phyloP scores from a whole-genome alignment of 2,888 invertebrate genomes.

The Lasioglossum oenotherae region DNA sequence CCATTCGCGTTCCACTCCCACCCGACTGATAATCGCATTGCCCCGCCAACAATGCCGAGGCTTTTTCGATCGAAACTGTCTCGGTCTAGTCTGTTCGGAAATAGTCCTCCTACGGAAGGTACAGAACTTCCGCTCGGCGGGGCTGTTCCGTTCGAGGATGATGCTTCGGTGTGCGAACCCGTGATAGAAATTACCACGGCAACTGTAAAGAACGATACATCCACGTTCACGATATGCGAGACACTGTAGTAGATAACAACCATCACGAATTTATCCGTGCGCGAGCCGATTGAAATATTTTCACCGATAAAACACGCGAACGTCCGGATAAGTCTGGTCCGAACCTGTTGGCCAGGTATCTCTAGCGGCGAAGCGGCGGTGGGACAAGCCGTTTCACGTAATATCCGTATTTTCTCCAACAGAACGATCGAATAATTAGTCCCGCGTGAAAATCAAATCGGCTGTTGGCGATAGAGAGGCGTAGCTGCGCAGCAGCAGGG shows the following conservation, averaged over 20 bases:
- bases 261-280: neutral
- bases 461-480: neutral
- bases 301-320: neutral
- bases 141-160: neutral
- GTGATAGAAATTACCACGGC: no score
- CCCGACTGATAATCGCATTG: constrained; percentile 44
- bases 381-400: constrained; percentile 28
- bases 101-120: neutral
- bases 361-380: neutral
- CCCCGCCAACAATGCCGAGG: constrained; percentile 1
- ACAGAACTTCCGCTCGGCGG: neutral
- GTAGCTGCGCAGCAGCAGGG: neutral
- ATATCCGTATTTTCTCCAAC: constrained; percentile 57
- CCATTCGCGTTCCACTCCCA: constrained; percentile 47
- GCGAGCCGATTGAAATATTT: neutral
- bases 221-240: neutral
- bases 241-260: neutral
- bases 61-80: constrained; percentile 7
- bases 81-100: neutral
- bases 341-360: neutral
- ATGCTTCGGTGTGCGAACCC: neutral
- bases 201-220: neutral
- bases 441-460: constrained; percentile 58
- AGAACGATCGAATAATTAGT: constrained; percentile 38
- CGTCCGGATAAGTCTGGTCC: neutral